Evolutionary conservation across 2,113 vertebrate species (phyloP).

Genomic region (Sceloporus undulatus): DNA sequence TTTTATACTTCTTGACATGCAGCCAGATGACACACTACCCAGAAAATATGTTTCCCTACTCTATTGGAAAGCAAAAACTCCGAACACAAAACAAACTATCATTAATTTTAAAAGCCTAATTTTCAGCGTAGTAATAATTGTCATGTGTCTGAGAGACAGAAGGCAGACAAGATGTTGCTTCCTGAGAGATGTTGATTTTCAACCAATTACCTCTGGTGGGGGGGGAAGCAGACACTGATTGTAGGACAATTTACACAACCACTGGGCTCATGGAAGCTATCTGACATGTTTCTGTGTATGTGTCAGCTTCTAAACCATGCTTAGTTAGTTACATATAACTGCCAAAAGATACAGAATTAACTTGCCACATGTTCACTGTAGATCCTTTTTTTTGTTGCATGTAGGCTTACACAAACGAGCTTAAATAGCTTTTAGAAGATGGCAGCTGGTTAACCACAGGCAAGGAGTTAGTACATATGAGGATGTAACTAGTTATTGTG

Average conservation of each 20-base stretch:
- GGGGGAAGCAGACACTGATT: background rate
- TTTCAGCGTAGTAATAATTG: slow-evolving; percentile 18
- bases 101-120: slow-evolving; percentile 32
- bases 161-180: slow-evolving; percentile 24
- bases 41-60: slow-evolving; percentile 47
- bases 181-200: slow-evolving; percentile 24
- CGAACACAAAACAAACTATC: slow-evolving; percentile 46
- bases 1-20: slow-evolving; percentile 55
- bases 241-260: background rate
- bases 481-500: background rate
- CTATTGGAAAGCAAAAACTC: slow-evolving; percentile 53
- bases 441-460: too few relatives aligned
- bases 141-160: background rate
- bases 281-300: background rate
- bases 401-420: background rate
- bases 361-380: background rate
- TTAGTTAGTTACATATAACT: background rate
- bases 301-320: background rate
- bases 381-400: background rate
- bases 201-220: background rate
- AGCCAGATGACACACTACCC: slow-evolving; percentile 58
- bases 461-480: background rate
- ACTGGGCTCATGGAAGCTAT: background rate
- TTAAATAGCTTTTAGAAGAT: background rate
- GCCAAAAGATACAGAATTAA: background rate